Evolutionary conservation across 2,113 vertebrate species (phyloP).

Genomic region (Phodopus roborovskii): DNA sequence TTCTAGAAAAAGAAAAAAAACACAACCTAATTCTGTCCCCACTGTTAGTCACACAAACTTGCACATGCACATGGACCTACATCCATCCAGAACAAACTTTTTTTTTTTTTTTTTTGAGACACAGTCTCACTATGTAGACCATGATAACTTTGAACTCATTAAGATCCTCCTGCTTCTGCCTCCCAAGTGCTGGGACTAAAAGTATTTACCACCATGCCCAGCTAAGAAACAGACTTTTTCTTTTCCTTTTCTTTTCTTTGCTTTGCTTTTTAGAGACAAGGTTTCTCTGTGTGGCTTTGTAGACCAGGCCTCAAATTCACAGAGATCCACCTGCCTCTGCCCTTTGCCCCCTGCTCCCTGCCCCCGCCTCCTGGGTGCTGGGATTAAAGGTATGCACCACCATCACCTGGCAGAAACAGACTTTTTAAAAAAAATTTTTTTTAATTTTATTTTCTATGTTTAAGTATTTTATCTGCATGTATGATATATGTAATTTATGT

Average conservation of each 20-base stretch:
- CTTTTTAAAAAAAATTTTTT: neutral
- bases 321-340: neutral
- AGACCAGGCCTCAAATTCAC: neutral
- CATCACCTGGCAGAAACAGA: neutral
- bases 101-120: neutral
- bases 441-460: neutral
- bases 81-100: neutral
- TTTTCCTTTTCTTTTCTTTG: neutral
- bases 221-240: neutral
- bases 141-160: neutral
- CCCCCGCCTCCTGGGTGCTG: neutral
- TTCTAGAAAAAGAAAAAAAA: constrained; percentile 29
- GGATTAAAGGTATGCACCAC: neutral
- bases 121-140: neutral
- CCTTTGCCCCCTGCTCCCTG: too few species aligned
- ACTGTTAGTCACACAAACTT: neutral
- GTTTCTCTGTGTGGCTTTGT: neutral
- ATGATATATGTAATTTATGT: too few species aligned
- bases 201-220: neutral
- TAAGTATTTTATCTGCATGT: neutral
- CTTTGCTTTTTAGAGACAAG: neutral
- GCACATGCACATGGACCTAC: neutral
- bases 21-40: neutral
- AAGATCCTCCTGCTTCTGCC: neutral
- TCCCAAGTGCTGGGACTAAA: neutral